Evolutionary conservation across 1,140 invertebrate genomes (phyloP).

Genomic region (Polypedilum pembai): DNA sequence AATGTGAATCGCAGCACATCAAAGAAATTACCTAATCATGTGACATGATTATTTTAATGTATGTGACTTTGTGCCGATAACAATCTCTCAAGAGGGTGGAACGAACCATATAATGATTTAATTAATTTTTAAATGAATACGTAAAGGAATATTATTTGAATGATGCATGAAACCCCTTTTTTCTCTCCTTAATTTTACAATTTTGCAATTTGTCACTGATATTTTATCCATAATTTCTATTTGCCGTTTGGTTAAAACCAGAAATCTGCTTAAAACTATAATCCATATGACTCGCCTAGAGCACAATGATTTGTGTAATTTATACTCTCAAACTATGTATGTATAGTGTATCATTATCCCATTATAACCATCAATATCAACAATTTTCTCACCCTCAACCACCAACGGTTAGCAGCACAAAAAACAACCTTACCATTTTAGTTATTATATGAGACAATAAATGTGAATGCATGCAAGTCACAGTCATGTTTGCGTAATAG

Average conservation of each 20-base stretch:
- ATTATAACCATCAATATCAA: not conserved
- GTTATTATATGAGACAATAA: not conserved
- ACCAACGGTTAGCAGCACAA: not conserved
- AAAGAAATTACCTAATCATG: no score
- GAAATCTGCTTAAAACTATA: not conserved
- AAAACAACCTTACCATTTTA: not conserved
- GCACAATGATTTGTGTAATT: slow-evolving; percentile 2
- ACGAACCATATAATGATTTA: no score
- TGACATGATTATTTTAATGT: no score
- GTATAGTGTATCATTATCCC: slow-evolving; percentile 20
- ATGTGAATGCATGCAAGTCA: not conserved
- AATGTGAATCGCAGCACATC: no score
- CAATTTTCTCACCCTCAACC: slow-evolving; percentile 23
- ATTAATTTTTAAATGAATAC: no score
- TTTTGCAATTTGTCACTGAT: not conserved
- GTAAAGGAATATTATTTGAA: no score
- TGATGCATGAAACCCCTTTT: no score
- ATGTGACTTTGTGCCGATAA: no score
- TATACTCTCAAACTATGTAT: not conserved
- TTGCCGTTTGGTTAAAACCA: not conserved
- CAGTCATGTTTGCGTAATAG: slow-evolving; percentile 17
- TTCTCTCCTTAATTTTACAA: not conserved
- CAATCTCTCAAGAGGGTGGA: no score
- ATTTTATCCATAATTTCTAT: not conserved
- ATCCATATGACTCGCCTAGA: not conserved